A percentile compares a stretch with the other conserved stretches of the same genome.
Evolutionary conservation across 2,888 invertebrate genomes (phyloP).

Genomic region (Cenopis cana): DNA sequence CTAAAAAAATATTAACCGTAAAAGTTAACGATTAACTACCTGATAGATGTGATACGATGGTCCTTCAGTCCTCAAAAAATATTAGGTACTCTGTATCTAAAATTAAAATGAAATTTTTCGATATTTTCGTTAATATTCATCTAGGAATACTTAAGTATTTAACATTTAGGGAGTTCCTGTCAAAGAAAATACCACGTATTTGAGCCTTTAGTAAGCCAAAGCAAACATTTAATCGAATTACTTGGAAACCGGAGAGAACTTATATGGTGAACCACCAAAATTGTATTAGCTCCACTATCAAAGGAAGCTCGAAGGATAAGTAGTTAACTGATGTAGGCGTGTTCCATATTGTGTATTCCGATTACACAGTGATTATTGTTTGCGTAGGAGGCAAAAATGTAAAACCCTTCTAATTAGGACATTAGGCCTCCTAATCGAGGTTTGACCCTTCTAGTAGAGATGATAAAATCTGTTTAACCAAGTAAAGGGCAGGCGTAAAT

Average conservation of each 20-base stretch:
- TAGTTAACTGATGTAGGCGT: constrained; percentile 16
- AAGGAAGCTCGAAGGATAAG: constrained; percentile 19
- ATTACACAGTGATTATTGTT: constrained; percentile 9
- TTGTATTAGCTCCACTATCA: constrained; percentile 38
- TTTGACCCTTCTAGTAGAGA: constrained; percentile 18
- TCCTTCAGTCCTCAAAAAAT: too few species aligned
- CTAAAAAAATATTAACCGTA: too few species aligned
- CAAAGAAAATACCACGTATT: constrained; percentile 23
- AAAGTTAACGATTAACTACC: too few species aligned
- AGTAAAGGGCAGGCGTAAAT: constrained; percentile 7
- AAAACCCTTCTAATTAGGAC: constrained; percentile 36
- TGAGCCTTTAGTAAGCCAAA: constrained; percentile 26
- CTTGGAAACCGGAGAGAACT: constrained; percentile 35
- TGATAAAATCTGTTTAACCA: constrained; percentile 19
- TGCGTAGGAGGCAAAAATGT: constrained; percentile 14
- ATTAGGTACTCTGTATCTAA: too few species aligned
- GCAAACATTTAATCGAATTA: constrained; percentile 43
- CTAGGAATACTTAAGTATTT: constrained; percentile 4
- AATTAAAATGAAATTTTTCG: too few species aligned
- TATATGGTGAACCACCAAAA: constrained; percentile 40
- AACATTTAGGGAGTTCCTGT: constrained; percentile 11
- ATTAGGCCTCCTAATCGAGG: constrained; percentile 27
- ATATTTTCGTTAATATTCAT: constrained; percentile 1
- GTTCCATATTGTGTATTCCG: neutral
- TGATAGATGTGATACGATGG: too few species aligned